phyloP scores from a whole-genome alignment of 2,888 invertebrate species.

The Lampropteryx suffumata region DNA sequence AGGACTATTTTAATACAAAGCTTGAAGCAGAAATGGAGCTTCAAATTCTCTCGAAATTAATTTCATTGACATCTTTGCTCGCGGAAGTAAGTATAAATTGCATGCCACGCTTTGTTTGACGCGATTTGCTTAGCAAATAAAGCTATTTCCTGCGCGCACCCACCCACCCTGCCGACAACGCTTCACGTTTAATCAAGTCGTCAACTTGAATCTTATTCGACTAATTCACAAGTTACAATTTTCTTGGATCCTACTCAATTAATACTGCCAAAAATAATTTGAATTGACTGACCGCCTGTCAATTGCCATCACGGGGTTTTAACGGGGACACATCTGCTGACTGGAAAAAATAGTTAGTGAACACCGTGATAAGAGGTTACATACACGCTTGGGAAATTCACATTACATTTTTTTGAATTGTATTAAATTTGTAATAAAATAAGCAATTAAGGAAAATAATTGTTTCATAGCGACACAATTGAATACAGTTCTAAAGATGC shows the following conservation, averaged over 20 bases:
- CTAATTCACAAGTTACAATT: slow-evolving; percentile 8
- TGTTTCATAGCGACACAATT: no score
- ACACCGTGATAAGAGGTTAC: no score
- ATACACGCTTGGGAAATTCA: no score
- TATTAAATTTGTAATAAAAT: no score
- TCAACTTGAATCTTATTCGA: slow-evolving; percentile 18
- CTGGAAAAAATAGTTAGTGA: no score
- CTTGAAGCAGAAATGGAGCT: slow-evolving; percentile 17
- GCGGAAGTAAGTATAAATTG: slow-evolving; percentile 51
- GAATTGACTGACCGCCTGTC: no score
- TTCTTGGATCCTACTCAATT: no score
- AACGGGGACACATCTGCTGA: no score
- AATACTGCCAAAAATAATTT: no score
- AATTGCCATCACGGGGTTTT: no score
- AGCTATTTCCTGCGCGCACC: slow-evolving; percentile 53
- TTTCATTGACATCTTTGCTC: slow-evolving; percentile 44
- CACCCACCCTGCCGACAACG: slow-evolving; percentile 28
- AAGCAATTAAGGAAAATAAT: no score
- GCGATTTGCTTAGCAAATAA: slow-evolving; percentile 67
- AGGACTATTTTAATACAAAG: slow-evolving; percentile 19
- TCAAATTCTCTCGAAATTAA: slow-evolving; percentile 31
- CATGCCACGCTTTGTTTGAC: slow-evolving; percentile 62
- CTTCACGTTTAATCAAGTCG: slow-evolving; percentile 17
- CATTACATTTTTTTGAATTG: no score
- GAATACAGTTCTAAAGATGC: not conserved